Conservation (phyloP, 2,888 invertebrate genomes). For the Lasioglossum morio region DNA sequence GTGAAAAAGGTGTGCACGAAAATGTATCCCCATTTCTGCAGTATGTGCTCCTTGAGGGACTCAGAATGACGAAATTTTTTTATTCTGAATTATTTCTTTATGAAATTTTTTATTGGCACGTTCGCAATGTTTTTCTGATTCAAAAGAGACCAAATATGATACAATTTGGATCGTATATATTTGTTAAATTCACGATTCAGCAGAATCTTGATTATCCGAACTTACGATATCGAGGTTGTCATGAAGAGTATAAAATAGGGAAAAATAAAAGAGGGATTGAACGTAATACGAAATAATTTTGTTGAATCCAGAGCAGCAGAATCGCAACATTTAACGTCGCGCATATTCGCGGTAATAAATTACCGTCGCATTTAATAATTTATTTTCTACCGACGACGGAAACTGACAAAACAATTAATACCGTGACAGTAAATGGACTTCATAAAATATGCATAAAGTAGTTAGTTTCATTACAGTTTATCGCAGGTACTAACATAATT, state of each 20-base stretch:
- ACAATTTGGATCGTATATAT: not conserved
- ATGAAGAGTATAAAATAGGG: not conserved
- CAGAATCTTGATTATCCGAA: not conserved
- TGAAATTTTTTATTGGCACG: not conserved
- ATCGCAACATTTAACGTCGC: not conserved
- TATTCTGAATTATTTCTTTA: not conserved
- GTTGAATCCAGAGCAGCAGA: not conserved
- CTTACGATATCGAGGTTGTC: not conserved
- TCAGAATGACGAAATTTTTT: not conserved
- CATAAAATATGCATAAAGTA: not conserved
- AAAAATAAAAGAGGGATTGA: not conserved
- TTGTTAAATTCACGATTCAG: not conserved
- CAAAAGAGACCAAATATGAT: no score
- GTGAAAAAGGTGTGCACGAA: not conserved
- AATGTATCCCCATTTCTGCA: not conserved
- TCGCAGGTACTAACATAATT: conserved; percentile 5
- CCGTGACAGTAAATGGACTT: not conserved
- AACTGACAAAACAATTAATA: conserved; percentile 5
- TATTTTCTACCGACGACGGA: not conserved
- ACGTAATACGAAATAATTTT: not conserved
- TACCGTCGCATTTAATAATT: not conserved
- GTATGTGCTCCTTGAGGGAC: not conserved
- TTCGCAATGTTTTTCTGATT: no score
- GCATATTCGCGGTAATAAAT: not conserved
- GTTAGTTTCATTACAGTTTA: conserved; percentile 1